A percentile compares a stretch with the other conserved stretches of the same genome.
phyloP scores from a whole-genome alignment of 1,140 invertebrate species.

The Berghia stephanieae region DNA sequence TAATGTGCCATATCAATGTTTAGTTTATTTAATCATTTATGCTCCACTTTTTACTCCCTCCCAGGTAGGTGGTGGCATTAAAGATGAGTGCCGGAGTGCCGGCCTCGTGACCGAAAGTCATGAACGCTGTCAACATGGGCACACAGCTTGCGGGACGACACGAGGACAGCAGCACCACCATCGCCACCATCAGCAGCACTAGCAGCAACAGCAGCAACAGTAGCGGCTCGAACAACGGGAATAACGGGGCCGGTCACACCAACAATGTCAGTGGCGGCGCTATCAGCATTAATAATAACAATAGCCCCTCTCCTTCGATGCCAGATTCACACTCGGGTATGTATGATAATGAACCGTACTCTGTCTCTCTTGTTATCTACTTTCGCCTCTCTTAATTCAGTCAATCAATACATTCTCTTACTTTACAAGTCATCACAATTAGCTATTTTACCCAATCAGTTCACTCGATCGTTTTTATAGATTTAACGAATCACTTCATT shows the following conservation, averaged over 20 bases:
- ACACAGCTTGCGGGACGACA: neutral
- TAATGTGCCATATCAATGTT: neutral
- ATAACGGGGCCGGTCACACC: no score
- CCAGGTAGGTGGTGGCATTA: neutral
- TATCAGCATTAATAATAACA: neutral
- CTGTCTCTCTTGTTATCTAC: neutral
- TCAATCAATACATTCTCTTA: no score
- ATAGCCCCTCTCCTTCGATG: neutral
- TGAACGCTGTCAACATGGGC: slow-evolving; percentile 17
- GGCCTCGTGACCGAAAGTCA: neutral
- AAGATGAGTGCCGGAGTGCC: neutral
- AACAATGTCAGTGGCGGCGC: neutral
- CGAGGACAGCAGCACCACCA: slow-evolving; percentile 3
- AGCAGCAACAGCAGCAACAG: neutral
- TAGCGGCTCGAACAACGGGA: no score
- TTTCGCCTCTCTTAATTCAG: no score
- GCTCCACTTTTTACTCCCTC: neutral
- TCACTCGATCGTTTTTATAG: no score
- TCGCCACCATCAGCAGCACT: neutral
- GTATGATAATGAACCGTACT: no score
- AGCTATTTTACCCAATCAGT: no score
- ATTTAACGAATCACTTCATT: no score
- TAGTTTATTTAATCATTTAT: neutral
- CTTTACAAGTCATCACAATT: no score
- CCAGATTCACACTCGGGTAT: neutral